Conservation (phyloP, 1,140 invertebrate species). For the Pseudomyrmex dendroicus region DNA sequence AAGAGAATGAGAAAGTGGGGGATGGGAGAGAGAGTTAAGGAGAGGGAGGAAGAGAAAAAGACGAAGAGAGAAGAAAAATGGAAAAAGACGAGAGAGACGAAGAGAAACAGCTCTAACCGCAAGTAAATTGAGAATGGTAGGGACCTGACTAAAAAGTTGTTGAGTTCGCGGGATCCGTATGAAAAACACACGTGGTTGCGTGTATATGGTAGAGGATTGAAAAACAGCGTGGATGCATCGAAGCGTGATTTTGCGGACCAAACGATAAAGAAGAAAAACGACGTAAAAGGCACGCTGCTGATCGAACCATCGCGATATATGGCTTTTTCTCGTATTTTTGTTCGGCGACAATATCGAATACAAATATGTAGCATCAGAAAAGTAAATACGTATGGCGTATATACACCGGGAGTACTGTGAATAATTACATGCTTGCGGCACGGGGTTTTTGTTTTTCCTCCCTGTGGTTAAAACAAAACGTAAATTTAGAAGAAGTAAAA, state of each 20-base stretch:
- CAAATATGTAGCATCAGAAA: slow-evolving; percentile 12
- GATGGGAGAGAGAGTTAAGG: not conserved
- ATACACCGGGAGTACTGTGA: not conserved
- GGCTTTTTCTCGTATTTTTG: slow-evolving; percentile 40
- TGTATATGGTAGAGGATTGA: slow-evolving; percentile 20
- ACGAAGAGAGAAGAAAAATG: not conserved
- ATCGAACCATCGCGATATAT: slow-evolving; percentile 23
- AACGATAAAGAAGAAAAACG: slow-evolving; percentile 42
- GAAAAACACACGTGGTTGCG: slow-evolving; percentile 59
- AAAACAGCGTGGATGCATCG: slow-evolving; percentile 53
- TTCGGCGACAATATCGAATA: slow-evolving; percentile 46
- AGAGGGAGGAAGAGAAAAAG: not conserved
- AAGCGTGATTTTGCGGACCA: slow-evolving; percentile 61
- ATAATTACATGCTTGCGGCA: slow-evolving; percentile 23
- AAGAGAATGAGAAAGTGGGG: not conserved
- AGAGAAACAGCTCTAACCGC: slow-evolving; percentile 3
- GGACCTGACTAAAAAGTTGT: slow-evolving; percentile 62
- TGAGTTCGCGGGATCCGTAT: slow-evolving; percentile 51
- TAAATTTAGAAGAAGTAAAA: not conserved
- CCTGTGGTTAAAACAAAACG: not conserved
- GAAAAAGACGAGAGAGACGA: not conserved
- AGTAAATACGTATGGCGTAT: slow-evolving; percentile 21
- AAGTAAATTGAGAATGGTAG: slow-evolving; percentile 24
- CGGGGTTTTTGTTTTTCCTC: not conserved
- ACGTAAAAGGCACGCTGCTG: slow-evolving; percentile 40